Evolutionary conservation across 2,888 invertebrate species (phyloP).

Genomic region (Mythimna vitellina): DNA sequence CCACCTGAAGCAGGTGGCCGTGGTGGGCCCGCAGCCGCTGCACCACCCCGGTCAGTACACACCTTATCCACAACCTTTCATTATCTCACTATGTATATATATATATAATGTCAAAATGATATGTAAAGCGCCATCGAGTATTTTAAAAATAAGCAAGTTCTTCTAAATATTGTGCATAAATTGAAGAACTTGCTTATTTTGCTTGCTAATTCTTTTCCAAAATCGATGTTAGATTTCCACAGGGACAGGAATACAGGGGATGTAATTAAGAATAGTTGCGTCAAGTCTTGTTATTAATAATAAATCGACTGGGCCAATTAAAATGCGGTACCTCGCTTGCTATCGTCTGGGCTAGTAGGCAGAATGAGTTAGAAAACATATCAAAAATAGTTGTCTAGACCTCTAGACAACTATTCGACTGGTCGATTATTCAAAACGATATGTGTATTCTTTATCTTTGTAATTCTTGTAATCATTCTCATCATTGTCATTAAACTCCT

Average conservation of each 20-base stretch:
- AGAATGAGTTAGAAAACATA: background rate
- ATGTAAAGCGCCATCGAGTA: background rate
- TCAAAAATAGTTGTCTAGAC: background rate
- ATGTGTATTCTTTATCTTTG: no score
- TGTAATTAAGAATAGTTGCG: background rate
- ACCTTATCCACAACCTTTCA: background rate
- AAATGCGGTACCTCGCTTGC: background rate
- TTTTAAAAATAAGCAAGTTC: no score
- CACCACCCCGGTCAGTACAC: conserved; percentile 54
- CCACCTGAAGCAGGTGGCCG: conserved; percentile 73
- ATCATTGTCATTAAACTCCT: no score
- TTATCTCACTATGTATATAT: no score
- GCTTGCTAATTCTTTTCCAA: no score
- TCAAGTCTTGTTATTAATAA: background rate
- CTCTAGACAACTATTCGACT: no score
- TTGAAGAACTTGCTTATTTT: no score
- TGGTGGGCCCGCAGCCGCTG: conserved; percentile 71
- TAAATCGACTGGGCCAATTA: background rate
- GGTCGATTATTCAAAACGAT: no score
- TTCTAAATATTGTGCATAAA: no score
- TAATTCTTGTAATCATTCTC: no score
- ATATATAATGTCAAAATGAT: background rate
- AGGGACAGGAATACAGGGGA: background rate
- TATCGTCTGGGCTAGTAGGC: background rate
- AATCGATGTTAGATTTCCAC: no score